phyloP scores from a whole-genome alignment of 1,140 invertebrate species.

The Charaxes varanes region DNA sequence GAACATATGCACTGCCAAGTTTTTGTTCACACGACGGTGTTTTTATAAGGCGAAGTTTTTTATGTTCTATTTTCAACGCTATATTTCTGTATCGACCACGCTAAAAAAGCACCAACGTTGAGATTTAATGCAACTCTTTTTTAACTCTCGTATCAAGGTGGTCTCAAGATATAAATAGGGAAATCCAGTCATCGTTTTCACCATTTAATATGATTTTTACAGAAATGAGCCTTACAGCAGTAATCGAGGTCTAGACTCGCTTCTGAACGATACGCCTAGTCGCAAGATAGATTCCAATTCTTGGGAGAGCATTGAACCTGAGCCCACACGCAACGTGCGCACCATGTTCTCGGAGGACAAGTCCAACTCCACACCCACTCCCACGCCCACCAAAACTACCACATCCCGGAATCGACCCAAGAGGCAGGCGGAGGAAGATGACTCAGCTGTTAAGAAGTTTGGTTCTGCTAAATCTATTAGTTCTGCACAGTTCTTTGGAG shows the following conservation, averaged over 20 bases:
- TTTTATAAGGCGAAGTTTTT: too few relatives aligned
- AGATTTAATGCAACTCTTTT: too few relatives aligned
- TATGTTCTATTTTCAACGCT: too few relatives aligned
- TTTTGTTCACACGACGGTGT: too few relatives aligned
- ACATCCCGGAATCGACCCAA: slow-evolving; percentile 16
- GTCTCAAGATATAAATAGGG: too few relatives aligned
- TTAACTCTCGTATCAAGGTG: too few relatives aligned
- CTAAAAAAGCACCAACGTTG: too few relatives aligned
- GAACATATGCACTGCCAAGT: too few relatives aligned
- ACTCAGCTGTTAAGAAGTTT: slow-evolving; percentile 94
- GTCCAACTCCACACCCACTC: slow-evolving; percentile 8
- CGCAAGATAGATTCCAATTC: slow-evolving; percentile 14
- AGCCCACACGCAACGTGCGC: slow-evolving; percentile 22
- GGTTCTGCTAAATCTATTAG: slow-evolving; percentile 97
- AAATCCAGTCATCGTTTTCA: too few relatives aligned
- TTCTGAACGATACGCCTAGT: slow-evolving; percentile 21
- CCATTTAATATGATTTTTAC: too few relatives aligned
- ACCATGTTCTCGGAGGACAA: slow-evolving; percentile 40
- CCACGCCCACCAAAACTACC: slow-evolving; percentile 7
- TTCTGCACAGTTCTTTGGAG: slow-evolving; percentile 95
- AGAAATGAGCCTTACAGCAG: slow-evolving; percentile 56
- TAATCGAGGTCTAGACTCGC: slow-evolving; percentile 28
- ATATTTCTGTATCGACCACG: too few relatives aligned
- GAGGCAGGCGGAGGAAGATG: slow-evolving; percentile 34
- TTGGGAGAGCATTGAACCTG: slow-evolving; percentile 50